Evolutionary conservation across 2,888 invertebrate genomes (phyloP).

Genomic region (Erebia epiphron): DNA sequence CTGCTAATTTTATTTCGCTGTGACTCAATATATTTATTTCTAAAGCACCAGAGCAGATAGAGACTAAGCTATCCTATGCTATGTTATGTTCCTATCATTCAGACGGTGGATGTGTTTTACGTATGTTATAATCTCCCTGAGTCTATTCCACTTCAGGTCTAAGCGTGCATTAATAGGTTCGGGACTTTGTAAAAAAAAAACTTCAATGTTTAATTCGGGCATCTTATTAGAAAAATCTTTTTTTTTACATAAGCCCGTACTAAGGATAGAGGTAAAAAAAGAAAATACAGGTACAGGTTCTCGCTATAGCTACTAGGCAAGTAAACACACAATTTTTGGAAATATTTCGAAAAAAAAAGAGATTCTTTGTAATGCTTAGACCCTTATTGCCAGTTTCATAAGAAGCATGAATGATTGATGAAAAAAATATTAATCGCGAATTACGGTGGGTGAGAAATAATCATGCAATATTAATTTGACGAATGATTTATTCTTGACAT

Average conservation of each 20-base stretch:
- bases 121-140: constrained; percentile 57
- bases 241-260: constrained; percentile 69
- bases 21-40: not conserved
- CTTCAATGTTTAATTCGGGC: not conserved
- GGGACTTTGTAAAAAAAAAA: constrained; percentile 58
- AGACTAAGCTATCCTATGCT: not conserved
- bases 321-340: constrained; percentile 66
- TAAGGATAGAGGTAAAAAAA: constrained; percentile 66
- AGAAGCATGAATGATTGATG: constrained; percentile 29
- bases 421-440: constrained; percentile 10
- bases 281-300: constrained; percentile 64
- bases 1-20: not conserved
- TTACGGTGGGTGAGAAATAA: constrained; percentile 13
- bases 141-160: constrained; percentile 63
- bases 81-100: not conserved
- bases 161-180: constrained; percentile 71
- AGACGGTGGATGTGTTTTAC: constrained; percentile 34
- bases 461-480: constrained; percentile 36
- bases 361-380: constrained; percentile 71
- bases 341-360: constrained; percentile 55
- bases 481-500: constrained; percentile 47
- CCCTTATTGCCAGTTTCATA: constrained; percentile 7
- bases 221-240: not conserved
- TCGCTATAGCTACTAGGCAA: constrained; percentile 83
- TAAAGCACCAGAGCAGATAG: not conserved